Evolutionary conservation across 2,888 invertebrate genomes (phyloP).

Genomic region (Polyploca ridens): DNA sequence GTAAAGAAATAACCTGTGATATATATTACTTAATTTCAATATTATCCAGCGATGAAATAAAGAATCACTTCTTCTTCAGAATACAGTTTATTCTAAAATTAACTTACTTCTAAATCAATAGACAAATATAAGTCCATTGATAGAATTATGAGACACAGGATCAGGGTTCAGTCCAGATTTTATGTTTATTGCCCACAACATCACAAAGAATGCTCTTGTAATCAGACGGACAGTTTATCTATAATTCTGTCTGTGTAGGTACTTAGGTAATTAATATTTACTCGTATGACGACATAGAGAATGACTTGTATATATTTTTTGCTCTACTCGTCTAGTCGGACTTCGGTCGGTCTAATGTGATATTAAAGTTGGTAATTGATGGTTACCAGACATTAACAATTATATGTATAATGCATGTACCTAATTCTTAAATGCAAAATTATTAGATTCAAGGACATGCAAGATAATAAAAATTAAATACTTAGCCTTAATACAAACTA

Average conservation of each 20-base stretch:
- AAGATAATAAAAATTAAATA: too few species aligned
- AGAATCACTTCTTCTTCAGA: too few species aligned
- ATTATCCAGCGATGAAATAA: too few species aligned
- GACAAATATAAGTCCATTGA: too few species aligned
- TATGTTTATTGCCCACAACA: not conserved
- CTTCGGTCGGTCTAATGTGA: not conserved
- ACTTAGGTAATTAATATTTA: not conserved
- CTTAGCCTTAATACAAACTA: too few species aligned
- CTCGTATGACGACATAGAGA: not conserved
- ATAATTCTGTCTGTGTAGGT: not conserved
- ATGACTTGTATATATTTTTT: slow-evolving; percentile 2
- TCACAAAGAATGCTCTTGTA: not conserved
- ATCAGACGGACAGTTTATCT: not conserved
- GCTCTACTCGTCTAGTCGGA: not conserved
- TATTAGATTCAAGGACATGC: not conserved
- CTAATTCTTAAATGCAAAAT: not conserved
- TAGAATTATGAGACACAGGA: not conserved
- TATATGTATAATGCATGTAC: not conserved
- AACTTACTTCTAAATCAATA: too few species aligned
- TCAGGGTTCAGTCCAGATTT: not conserved
- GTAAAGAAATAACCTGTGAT: too few species aligned
- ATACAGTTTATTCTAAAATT: too few species aligned
- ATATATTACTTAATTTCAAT: too few species aligned
- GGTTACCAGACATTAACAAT: not conserved
- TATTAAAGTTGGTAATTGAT: not conserved